Evolutionary conservation across 2,888 invertebrate genomes (phyloP).

Genomic region (Podotricha telesiphe): DNA sequence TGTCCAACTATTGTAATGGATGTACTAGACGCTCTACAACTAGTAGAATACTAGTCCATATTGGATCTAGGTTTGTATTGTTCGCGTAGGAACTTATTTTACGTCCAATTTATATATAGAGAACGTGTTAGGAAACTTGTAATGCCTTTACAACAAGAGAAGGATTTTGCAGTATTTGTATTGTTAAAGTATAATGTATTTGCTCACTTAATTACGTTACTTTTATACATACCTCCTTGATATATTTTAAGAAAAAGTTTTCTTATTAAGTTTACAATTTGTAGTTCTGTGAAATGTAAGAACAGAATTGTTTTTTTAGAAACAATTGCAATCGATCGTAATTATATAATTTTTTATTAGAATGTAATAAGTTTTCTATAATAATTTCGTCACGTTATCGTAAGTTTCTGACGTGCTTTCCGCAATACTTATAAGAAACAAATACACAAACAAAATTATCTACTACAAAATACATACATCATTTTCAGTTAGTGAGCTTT

Average conservation of each 20-base stretch:
- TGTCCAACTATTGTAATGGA: too few species aligned
- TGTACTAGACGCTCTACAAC: too few species aligned
- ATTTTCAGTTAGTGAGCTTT: too few species aligned
- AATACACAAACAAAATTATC: too few species aligned
- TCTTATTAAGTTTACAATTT: background rate
- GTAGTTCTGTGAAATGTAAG: background rate
- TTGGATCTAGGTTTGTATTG: background rate
- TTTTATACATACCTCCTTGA: background rate
- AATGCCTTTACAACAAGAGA: conserved; percentile 16
- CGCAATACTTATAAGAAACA: too few species aligned
- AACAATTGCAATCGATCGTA: background rate
- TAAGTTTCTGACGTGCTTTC: background rate
- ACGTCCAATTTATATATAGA: background rate
- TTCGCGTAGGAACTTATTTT: background rate
- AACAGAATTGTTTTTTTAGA: background rate
- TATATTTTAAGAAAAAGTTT: too few species aligned
- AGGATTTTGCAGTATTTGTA: conserved; percentile 7
- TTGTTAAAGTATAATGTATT: conserved; percentile 2
- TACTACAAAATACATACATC: too few species aligned
- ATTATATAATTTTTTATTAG: background rate
- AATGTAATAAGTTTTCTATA: background rate
- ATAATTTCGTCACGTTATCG: background rate
- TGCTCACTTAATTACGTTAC: conserved; percentile 6
- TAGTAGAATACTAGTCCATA: too few species aligned
- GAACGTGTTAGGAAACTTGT: conserved; percentile 12